These are phyloP conservation scores for Pycnonotus jocosus DNA, from an alignment of 2,113 vertebrate genomes.

Conservation along the genomic window DNA sequence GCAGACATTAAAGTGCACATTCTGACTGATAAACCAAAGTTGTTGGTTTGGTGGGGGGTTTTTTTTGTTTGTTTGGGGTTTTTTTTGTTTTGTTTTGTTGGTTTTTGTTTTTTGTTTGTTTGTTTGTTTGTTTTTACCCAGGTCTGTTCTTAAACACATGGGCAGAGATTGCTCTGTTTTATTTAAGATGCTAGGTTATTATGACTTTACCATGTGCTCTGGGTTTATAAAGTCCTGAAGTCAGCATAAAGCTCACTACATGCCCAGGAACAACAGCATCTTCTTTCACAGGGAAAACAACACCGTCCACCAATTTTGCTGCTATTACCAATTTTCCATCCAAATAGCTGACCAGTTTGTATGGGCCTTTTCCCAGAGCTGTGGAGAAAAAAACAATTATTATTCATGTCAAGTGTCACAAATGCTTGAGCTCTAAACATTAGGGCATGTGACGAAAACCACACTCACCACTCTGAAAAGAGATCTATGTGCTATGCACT, in stretches of 20 bases:
- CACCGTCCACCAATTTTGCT: constrained; percentile 58
- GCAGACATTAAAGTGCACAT: not conserved
- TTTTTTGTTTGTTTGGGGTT: too few relatives aligned
- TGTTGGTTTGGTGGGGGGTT: too few relatives aligned
- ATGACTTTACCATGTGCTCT: constrained; percentile 83
- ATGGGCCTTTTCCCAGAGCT: constrained; percentile 93
- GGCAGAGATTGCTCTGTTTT: not conserved
- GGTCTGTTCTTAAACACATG: not conserved
- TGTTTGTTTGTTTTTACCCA: not conserved
- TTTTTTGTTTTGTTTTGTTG: too few relatives aligned
- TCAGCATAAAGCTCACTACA: constrained; percentile 85
- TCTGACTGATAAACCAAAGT: not conserved
- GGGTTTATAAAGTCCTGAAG: constrained; percentile 83
- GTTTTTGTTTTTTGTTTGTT: too few relatives aligned
- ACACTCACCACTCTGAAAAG: not conserved
- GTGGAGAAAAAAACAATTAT: constrained; percentile 23
- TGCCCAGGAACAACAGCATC: constrained; percentile 52
- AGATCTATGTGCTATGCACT: not conserved
- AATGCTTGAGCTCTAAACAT: not conserved
- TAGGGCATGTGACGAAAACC: not conserved
- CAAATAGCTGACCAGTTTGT: constrained; percentile 79
- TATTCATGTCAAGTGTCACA: not conserved
- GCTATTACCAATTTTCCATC: constrained; percentile 70
- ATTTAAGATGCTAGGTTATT: not conserved
- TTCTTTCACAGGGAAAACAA: constrained; percentile 68